A percentile compares a stretch with the other conserved stretches of the same genome.
These are phyloP conservation scores for Bathynomus jamesi DNA, from an alignment of 1,140 invertebrate species.

Conservation along the genomic window DNA sequence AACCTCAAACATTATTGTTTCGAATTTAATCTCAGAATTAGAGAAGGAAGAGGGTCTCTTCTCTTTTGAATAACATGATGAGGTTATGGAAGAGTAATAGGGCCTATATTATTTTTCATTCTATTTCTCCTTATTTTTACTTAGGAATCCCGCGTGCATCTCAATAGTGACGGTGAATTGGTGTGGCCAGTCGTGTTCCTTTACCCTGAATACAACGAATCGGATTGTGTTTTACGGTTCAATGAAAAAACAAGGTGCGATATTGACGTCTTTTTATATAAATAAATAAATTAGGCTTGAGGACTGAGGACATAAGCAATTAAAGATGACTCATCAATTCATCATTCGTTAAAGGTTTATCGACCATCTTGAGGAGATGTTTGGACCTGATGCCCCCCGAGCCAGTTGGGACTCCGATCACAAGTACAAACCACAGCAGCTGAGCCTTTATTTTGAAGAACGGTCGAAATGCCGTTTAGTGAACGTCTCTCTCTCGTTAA, in stretches of 20 bases:
- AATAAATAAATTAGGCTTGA: not conserved
- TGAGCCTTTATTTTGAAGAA: not conserved
- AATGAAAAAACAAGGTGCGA: slow-evolving; percentile 1
- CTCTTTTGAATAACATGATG: too few species aligned
- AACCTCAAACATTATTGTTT: too few species aligned
- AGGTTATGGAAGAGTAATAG: too few species aligned
- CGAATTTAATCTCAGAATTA: too few species aligned
- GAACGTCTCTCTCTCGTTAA: not conserved
- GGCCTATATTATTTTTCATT: too few species aligned
- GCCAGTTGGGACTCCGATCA: not conserved
- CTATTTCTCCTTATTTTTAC: not conserved
- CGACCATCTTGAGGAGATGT: not conserved
- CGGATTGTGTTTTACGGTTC: not conserved
- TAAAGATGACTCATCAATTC: too few species aligned
- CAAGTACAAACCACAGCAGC: not conserved
- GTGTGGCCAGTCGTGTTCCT: slow-evolving; percentile 1
- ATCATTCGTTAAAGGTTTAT: not conserved
- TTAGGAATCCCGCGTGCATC: not conserved
- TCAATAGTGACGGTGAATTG: not conserved
- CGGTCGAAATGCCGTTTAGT: not conserved
- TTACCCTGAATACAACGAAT: not conserved
- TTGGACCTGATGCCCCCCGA: not conserved
- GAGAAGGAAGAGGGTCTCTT: too few species aligned
- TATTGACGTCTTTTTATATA: not conserved
- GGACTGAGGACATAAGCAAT: too few species aligned